A percentile compares a stretch with the other conserved stretches of the same genome.
Evolutionary conservation across 2,113 vertebrate genomes (phyloP).

Genomic region (Macrotus californicus): DNA sequence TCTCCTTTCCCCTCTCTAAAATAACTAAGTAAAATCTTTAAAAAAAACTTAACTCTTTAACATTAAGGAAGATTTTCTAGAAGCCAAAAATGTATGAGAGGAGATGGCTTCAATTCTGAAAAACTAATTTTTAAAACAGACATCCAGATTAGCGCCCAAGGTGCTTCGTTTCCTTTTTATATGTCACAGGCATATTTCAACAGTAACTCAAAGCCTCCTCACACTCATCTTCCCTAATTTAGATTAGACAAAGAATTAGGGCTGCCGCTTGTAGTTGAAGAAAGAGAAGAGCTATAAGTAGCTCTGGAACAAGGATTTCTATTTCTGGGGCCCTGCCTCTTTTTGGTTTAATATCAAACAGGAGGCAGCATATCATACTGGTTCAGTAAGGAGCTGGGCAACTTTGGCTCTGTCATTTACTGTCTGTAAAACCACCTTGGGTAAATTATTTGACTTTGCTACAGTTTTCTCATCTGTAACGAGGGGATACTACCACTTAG

Average conservation of each 20-base stretch:
- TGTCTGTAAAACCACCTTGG: not conserved
- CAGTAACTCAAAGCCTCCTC: not conserved
- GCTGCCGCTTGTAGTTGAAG: not conserved
- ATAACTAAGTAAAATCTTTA: too few relatives aligned
- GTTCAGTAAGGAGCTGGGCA: not conserved
- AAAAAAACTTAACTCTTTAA: slow-evolving; percentile 8
- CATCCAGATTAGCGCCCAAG: not conserved
- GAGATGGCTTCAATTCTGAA: not conserved
- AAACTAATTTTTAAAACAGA: not conserved
- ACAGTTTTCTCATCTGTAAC: not conserved
- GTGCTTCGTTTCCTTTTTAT: not conserved
- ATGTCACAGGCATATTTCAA: not conserved
- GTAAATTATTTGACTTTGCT: not conserved
- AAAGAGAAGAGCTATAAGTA: not conserved
- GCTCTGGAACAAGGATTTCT: not conserved
- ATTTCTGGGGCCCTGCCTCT: not conserved
- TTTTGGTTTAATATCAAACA: not conserved
- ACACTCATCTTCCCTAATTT: not conserved
- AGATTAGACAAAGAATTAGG: not conserved
- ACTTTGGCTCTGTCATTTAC: not conserved
- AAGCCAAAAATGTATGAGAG: not conserved
- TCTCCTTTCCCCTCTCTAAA: too few relatives aligned
- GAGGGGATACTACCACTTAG: not conserved
- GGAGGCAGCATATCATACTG: not conserved
- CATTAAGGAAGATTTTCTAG: slow-evolving; percentile 16